Percentiles rank a stretch among this genome's conserved stretches.
These are phyloP conservation scores for Anhinga rufa DNA, from an alignment of 2,113 vertebrate species.

Conservation along the genomic window DNA sequence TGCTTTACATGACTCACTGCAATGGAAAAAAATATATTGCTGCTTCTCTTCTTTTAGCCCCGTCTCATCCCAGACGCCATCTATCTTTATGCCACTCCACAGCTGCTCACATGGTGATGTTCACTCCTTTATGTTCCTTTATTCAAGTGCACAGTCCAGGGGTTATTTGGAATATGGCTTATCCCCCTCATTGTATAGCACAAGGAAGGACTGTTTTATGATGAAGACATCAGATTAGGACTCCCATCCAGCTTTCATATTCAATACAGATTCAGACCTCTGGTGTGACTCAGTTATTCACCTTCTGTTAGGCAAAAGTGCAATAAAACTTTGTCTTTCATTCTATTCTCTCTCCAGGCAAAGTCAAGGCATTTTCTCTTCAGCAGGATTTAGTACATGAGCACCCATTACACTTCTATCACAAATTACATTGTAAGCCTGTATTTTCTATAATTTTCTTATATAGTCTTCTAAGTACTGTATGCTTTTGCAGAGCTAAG, in stretches of 20 bases:
- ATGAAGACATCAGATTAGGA: background rate
- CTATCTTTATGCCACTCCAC: background rate
- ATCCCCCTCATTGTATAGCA: background rate
- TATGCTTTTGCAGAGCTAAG: background rate
- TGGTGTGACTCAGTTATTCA: background rate
- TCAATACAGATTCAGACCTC: background rate
- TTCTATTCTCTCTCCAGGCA: background rate
- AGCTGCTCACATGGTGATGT: fast-evolving
- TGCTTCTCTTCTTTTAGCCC: background rate
- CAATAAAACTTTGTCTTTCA: background rate
- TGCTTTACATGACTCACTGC: background rate
- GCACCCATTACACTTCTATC: background rate
- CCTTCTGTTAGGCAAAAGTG: background rate
- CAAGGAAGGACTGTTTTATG: background rate
- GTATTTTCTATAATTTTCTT: background rate
- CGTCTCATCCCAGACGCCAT: background rate
- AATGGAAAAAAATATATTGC: background rate
- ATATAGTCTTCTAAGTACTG: background rate
- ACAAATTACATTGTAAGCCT: background rate
- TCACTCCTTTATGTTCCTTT: background rate
- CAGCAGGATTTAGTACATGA: background rate
- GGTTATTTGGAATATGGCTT: background rate
- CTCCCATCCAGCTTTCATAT: background rate
- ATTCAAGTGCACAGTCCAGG: background rate
- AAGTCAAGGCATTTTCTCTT: background rate